Percentiles rank a stretch among this genome's conserved stretches.
Evolutionary conservation across 2,113 vertebrate species (phyloP).

Genomic region (Notechis scutatus): DNA sequence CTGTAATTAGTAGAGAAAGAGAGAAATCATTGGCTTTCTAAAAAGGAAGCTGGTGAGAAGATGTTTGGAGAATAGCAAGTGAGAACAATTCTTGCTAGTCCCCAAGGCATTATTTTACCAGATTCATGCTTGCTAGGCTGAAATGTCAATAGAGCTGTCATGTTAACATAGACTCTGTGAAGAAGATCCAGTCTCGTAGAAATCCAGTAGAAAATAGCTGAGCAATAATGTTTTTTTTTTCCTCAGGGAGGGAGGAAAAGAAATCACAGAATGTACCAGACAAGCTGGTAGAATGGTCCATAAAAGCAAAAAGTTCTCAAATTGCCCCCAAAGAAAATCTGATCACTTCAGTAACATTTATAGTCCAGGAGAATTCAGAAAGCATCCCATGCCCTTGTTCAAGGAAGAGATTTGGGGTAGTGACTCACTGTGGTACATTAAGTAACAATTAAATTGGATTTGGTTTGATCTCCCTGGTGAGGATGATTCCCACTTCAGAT

Average conservation of each 20-base stretch:
- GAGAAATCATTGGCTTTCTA: not conserved
- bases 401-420: not conserved
- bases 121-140: not conserved
- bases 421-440: not conserved
- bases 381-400: not conserved
- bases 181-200: not conserved
- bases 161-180: not conserved
- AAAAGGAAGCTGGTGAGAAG: not conserved
- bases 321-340: not conserved
- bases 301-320: not conserved
- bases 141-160: not conserved
- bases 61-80: not conserved
- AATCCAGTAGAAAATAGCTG: not conserved
- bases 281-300: not conserved
- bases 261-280: not conserved
- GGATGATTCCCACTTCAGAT: not conserved
- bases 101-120: not conserved
- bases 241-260: not conserved
- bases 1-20: not conserved
- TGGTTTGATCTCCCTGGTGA: not conserved
- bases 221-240: not conserved
- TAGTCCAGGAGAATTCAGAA: not conserved
- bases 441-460: not conserved
- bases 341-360: not conserved
- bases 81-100: not conserved